These are phyloP conservation scores for Platycercus adscitus DNA, from an alignment of 2,113 vertebrate species.

Conservation along the genomic window DNA sequence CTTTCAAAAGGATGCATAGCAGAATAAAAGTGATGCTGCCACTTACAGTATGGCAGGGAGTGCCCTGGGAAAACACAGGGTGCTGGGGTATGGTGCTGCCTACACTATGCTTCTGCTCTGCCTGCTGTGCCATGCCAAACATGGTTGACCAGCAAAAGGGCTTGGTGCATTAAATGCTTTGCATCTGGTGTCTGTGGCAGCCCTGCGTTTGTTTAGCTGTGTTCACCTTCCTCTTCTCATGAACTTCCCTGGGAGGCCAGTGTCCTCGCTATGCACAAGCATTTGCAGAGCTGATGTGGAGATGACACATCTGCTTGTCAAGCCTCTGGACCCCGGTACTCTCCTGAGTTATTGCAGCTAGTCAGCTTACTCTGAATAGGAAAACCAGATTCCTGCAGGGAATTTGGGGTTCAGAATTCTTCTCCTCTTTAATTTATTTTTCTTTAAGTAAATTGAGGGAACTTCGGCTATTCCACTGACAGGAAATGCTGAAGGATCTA, in stretches of 20 bases:
- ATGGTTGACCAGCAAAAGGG: neutral
- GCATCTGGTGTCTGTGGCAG: neutral
- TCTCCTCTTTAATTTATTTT: conserved; percentile 54
- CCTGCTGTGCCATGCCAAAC: fast-evolving
- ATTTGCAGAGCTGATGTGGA: neutral
- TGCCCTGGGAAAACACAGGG: neutral
- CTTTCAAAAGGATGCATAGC: neutral
- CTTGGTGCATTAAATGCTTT: neutral
- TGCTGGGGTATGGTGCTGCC: neutral
- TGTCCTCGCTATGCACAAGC: neutral
- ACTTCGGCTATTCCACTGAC: conserved; percentile 19
- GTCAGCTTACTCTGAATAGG: conserved; percentile 31
- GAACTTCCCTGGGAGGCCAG: neutral
- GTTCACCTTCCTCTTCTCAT: neutral
- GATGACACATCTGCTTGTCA: conserved; percentile 37
- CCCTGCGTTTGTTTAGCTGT: neutral
- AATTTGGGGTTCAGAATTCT: conserved; percentile 19
- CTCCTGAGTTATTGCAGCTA: conserved; percentile 42
- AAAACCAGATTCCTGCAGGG: conserved; percentile 42
- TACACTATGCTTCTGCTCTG: neutral
- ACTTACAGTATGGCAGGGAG: neutral
- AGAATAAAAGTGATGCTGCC: neutral
- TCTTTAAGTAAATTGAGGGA: conserved; percentile 34
- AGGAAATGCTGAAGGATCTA: conserved; percentile 59
- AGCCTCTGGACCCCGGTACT: conserved; percentile 1